phyloP scores from a whole-genome alignment of 1,140 invertebrate species.

The Bombus cullumanus region DNA sequence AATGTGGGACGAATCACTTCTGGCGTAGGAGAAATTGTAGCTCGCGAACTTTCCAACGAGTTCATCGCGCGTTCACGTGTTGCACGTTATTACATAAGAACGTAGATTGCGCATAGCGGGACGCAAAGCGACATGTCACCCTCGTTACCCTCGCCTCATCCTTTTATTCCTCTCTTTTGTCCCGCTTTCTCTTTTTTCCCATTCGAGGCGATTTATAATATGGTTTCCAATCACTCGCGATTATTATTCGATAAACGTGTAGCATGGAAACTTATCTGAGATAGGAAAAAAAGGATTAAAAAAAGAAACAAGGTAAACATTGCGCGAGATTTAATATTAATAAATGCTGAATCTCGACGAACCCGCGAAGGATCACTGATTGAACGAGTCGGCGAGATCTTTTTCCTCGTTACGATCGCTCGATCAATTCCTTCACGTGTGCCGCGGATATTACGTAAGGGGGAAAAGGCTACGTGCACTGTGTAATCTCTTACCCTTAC shows the following conservation, averaged over 20 bases:
- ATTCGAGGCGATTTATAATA: constrained; percentile 5
- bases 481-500: constrained; percentile 23
- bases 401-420: neutral
- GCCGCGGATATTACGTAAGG: constrained; percentile 16
- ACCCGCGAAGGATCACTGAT: neutral
- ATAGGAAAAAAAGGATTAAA: neutral
- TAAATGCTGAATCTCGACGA: neutral
- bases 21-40: neutral
- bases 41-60: neutral
- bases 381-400: neutral
- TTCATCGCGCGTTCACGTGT: constrained; percentile 34
- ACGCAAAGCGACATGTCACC: neutral
- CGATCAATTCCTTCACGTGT: constrained; percentile 24
- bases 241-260: neutral
- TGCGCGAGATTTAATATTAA: neutral
- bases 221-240: neutral
- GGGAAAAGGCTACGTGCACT: neutral
- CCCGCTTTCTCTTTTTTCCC: neutral
- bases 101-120: neutral
- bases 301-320: neutral
- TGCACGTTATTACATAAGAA: constrained; percentile 25
- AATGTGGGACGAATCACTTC: neutral
- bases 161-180: neutral
- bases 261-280: neutral
- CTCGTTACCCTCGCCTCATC: neutral